Evolutionary conservation across 2,888 invertebrate genomes (phyloP).

Genomic region (Fragum whitleyi): DNA sequence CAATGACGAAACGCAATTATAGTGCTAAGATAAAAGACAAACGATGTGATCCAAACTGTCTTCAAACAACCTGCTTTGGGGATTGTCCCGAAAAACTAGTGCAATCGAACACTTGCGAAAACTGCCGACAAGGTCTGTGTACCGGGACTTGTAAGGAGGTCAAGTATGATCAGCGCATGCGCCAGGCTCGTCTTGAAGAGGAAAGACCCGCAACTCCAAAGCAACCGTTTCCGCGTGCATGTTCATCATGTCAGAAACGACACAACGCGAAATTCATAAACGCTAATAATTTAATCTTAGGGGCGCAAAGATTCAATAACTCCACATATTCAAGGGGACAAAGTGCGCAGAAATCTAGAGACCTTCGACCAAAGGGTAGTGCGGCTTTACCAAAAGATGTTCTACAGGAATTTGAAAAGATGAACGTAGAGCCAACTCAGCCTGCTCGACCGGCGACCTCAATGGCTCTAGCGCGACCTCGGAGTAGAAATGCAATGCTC

Average conservation of each 20-base stretch:
- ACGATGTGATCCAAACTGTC: conserved; percentile 76
- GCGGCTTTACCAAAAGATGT: conserved; percentile 59
- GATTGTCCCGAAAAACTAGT: conserved; percentile 79
- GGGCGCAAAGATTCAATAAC: conserved; percentile 73
- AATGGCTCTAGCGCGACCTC: conserved; percentile 62
- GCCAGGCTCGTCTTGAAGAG: conserved; percentile 67
- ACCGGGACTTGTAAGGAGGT: conserved; percentile 73
- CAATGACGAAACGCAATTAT: conserved; percentile 44
- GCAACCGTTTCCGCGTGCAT: conserved; percentile 67
- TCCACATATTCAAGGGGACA: conserved; percentile 74
- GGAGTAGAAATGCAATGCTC: conserved; percentile 72
- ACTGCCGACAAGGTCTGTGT: conserved; percentile 73
- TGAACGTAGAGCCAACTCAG: conserved; percentile 72
- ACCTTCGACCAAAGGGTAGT: conserved; percentile 70
- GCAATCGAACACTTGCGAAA: conserved; percentile 67
- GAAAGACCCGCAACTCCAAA: conserved; percentile 61
- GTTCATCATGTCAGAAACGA: conserved; percentile 72
- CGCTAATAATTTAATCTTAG: conserved; percentile 74
- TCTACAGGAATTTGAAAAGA: conserved; percentile 72
- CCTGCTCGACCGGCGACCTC: conserved; percentile 64
- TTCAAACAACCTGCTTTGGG: conserved; percentile 79
- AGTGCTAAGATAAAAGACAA: conserved; percentile 71
- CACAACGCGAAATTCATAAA: conserved; percentile 77
- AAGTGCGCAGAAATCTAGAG: conserved; percentile 67
- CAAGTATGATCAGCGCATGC: conserved; percentile 77